phyloP scores from a whole-genome alignment of 1,140 invertebrate genomes.

The Drosophila pectinifera region DNA sequence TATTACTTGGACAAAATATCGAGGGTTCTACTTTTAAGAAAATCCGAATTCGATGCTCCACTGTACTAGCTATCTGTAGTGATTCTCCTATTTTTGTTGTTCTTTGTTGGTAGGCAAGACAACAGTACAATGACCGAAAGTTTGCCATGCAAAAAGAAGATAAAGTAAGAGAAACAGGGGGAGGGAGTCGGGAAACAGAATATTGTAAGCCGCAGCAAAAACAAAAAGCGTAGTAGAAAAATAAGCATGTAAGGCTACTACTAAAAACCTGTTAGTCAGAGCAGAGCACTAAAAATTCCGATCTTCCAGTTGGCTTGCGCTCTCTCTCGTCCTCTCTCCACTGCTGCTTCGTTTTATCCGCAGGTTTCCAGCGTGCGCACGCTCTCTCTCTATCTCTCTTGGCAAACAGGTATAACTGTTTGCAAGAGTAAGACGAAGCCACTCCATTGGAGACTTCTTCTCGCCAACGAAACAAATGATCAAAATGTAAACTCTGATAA shows the following conservation, averaged over 20 bases:
- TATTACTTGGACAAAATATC: background rate
- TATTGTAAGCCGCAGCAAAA: constrained; percentile 52
- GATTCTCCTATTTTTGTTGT: constrained; percentile 36
- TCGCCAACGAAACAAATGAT: constrained; percentile 57
- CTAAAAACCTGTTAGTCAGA: constrained; percentile 59
- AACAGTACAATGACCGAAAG: constrained; percentile 78
- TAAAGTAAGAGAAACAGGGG: constrained; percentile 16
- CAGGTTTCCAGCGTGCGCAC: constrained; percentile 6
- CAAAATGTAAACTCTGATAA: constrained; percentile 74
- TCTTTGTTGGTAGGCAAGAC: constrained; percentile 36
- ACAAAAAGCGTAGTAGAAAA: constrained; percentile 73
- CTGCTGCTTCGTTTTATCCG: constrained; percentile 12
- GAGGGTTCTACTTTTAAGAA: background rate
- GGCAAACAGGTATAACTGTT: constrained; percentile 74
- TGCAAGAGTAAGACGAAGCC: constrained; percentile 47
- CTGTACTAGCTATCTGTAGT: constrained; percentile 28
- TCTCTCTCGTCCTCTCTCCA: constrained; percentile 33
- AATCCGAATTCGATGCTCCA: constrained; percentile 1
- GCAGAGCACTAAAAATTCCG: constrained; percentile 76
- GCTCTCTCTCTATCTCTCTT: background rate
- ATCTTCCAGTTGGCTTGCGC: constrained; percentile 72
- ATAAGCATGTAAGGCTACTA: constrained; percentile 47
- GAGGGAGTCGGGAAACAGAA: constrained; percentile 44
- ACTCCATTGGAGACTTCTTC: constrained; percentile 49
- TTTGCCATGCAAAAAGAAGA: constrained; percentile 59